Base-by-base conservation (phyloP, 2,797 vertebrate genomes). In the Xenopus petersii region DNA sequence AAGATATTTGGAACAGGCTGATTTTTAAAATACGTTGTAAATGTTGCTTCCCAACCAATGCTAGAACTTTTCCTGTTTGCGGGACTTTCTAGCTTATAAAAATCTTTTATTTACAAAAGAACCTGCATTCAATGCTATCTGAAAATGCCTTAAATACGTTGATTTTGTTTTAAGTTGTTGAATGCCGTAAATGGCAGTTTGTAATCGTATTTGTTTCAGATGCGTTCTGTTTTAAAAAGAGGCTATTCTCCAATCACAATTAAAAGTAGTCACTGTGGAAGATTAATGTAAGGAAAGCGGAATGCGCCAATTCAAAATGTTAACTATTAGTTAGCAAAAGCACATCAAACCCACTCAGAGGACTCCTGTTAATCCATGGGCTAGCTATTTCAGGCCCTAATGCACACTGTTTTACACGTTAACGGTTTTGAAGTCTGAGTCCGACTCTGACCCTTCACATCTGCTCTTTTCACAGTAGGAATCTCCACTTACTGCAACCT, bases 371-470 rank as follows among this genome's bases (percentile, higher is more conserved):
- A 95, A 95, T 95, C 93, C 93, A 5, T 87, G 76, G 83, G 84
- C 87, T 89, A 88, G 93, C 92, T 88, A 82, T 88, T 89, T 89
- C 88, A 86, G 92, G 89, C 90, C 89, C 91, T 92, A 90, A 91
- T 91, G 91, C 88, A 87, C 90, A 86, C 93, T 91, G 92, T 92
- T 95, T 95, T 95, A 95, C 95, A 95, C 93, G 93, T 89, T 93
- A 86, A 85, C 76, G 81, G 85, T 85, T 96, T 95, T 94, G 94
- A 94, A 93, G 94, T 92, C 17, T 76, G 76, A 81, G 86, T 87
- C 86, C 87, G 51, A 85, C 36, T 74, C 86, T 93, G 92, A 93
- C 92, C 93, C 89, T 89, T 92, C 87, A 88, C 94, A 88, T 93
- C 91, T 92, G 90, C 89, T 88, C 85, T 83, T 84, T 87, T 91